Percentiles rank a stretch among this genome's conserved stretches.
These are phyloP conservation scores for Nasua narica DNA, from an alignment of 2,797 vertebrate genomes.

Conservation along the genomic window DNA sequence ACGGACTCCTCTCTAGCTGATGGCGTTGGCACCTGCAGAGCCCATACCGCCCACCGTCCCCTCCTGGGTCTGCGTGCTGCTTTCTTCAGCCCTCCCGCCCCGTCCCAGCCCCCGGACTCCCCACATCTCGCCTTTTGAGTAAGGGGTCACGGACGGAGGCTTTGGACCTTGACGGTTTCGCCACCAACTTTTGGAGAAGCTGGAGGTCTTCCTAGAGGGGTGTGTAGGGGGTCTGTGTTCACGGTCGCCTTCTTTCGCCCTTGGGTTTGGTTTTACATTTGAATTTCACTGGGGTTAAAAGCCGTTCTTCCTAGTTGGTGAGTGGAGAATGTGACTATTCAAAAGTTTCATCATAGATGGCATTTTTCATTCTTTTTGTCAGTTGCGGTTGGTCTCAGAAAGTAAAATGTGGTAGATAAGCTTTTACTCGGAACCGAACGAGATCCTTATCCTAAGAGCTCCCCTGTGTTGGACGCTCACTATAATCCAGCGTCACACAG, in stretches of 20 bases:
- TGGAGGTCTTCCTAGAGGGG: background rate
- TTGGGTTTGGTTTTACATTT: background rate
- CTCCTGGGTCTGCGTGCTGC: background rate
- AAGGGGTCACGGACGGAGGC: background rate
- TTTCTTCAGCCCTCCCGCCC: fast-evolving
- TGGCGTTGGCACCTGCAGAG: background rate
- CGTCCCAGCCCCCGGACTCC: background rate
- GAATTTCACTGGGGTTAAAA: background rate
- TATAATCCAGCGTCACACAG: background rate
- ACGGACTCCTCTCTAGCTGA: background rate
- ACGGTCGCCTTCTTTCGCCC: background rate
- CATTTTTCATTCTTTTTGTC: background rate
- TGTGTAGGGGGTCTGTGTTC: background rate
- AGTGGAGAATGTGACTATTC: background rate
- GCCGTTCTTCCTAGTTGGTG: background rate
- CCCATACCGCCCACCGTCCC: background rate
- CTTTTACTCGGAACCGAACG: background rate
- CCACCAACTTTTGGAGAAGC: background rate
- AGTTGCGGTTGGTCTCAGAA: background rate
- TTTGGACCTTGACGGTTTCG: background rate
- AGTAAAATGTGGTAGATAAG: background rate
- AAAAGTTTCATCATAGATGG: background rate
- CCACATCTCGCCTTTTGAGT: background rate
- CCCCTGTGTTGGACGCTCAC: background rate
- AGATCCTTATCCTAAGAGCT: background rate